phyloP scores from a whole-genome alignment of 2,888 invertebrate genomes.

The Eristalis pertinax region DNA sequence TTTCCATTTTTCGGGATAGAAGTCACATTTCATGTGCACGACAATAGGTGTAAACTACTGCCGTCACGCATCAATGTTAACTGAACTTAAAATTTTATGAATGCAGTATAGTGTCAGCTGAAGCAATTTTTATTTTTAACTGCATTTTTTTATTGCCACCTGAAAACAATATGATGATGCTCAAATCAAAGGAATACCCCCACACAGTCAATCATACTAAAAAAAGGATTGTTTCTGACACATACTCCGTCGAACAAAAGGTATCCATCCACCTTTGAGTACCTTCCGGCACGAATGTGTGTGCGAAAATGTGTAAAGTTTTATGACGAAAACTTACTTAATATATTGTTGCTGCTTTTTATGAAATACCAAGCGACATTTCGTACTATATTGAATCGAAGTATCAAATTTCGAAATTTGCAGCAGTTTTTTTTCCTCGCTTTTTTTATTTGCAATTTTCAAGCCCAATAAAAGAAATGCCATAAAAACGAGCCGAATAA shows the following conservation, averaged over 20 bases:
- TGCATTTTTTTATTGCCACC: not conserved
- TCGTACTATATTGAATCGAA: conserved; percentile 12
- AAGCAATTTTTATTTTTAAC: not conserved
- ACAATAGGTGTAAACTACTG: not conserved
- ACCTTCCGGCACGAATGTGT: not conserved
- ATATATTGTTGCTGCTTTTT: not conserved
- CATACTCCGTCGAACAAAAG: not conserved
- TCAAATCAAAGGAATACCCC: not conserved
- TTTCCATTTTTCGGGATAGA: not conserved
- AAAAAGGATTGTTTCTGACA: not conserved
- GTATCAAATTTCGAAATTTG: conserved; percentile 15
- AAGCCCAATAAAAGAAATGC: conserved; percentile 44
- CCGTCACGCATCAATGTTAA: not conserved
- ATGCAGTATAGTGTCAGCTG: not conserved
- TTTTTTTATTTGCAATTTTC: conserved; percentile 48
- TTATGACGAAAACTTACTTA: not conserved
- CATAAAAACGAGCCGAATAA: conserved; percentile 54
- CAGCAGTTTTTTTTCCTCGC: not conserved
- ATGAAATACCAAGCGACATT: not conserved
- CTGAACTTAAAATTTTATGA: not conserved
- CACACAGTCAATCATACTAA: not conserved
- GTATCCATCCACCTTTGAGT: not conserved
- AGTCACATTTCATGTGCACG: not conserved
- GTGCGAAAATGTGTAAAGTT: not conserved
- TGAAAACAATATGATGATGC: not conserved